A percentile compares a stretch with the other conserved stretches of the same genome.
These are phyloP conservation scores for Lasius fuliginosus DNA, from an alignment of 2,888 invertebrate species.

Conservation along the genomic window DNA sequence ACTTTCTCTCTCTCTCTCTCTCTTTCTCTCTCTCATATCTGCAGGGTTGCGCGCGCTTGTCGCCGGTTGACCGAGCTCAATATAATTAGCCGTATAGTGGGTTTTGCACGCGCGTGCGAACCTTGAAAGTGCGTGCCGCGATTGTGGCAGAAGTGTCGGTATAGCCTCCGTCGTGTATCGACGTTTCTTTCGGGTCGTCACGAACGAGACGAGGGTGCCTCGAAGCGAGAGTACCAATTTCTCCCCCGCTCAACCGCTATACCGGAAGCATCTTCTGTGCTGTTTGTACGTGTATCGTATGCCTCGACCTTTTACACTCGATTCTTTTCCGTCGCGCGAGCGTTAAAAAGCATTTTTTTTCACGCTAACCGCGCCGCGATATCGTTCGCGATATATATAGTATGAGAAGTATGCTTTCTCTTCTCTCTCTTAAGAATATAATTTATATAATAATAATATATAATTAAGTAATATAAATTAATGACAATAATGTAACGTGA, in stretches of 20 bases:
- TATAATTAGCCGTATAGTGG: slow-evolving; percentile 81
- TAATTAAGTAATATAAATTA: not conserved
- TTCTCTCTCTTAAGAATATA: not conserved
- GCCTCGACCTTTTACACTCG: slow-evolving; percentile 19
- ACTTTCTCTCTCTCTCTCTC: slow-evolving; percentile 17
- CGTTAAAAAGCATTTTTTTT: not conserved
- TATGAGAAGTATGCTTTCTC: not conserved
- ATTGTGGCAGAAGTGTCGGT: slow-evolving; percentile 77
- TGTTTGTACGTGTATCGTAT: not conserved
- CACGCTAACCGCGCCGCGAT: not conserved
- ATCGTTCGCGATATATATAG: not conserved
- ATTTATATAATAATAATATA: not conserved
- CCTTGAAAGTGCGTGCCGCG: slow-evolving; percentile 80
- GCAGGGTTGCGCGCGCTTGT: slow-evolving; percentile 58
- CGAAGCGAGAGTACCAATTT: slow-evolving; percentile 14
- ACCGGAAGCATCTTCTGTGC: slow-evolving; percentile 21
- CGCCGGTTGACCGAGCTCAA: slow-evolving; percentile 70
- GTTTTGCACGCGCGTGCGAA: slow-evolving; percentile 80
- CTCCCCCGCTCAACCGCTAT: not conserved
- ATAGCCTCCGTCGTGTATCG: slow-evolving; percentile 79
- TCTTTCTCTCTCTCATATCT: slow-evolving; percentile 21
- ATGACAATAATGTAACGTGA: not conserved
- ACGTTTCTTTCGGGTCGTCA: slow-evolving; percentile 76
- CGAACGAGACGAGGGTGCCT: slow-evolving; percentile 38
- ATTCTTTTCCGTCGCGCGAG: slow-evolving; percentile 2